Evolutionary conservation across 2,888 invertebrate species (phyloP).

Genomic region (Spodoptera picta): DNA sequence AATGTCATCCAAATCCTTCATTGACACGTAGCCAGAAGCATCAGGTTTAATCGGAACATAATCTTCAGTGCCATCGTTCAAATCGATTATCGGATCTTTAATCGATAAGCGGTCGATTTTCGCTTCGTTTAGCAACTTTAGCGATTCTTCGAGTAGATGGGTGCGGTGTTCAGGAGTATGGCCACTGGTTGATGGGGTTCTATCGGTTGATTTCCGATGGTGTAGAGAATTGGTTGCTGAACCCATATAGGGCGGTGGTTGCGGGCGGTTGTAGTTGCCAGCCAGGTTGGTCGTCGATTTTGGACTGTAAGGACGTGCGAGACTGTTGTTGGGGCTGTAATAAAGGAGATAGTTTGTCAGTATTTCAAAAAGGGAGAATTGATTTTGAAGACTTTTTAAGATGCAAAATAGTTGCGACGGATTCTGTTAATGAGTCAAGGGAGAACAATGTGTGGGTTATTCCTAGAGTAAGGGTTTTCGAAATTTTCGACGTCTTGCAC

Average conservation of each 20-base stretch:
- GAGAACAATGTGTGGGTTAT: too few relatives aligned
- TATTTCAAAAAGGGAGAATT: background rate
- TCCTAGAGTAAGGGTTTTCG: too few relatives aligned
- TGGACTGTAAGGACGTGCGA: conserved; percentile 86
- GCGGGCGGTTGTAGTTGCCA: conserved; percentile 82
- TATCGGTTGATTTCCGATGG: conserved; percentile 73
- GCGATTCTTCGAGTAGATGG: conserved; percentile 80
- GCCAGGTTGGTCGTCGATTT: conserved; percentile 80
- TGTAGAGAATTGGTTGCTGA: conserved; percentile 78
- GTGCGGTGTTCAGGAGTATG: conserved; percentile 78
- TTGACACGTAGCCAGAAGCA: conserved; percentile 54
- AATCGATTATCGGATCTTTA: conserved; percentile 79
- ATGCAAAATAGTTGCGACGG: too few relatives aligned
- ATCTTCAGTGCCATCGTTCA: conserved; percentile 79
- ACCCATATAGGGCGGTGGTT: conserved; percentile 83
- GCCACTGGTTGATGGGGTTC: conserved; percentile 68
- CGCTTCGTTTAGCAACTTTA: conserved; percentile 84
- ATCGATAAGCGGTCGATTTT: conserved; percentile 75
- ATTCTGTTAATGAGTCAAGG: too few relatives aligned
- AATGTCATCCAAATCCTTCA: conserved; percentile 76
- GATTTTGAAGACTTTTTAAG: too few relatives aligned
- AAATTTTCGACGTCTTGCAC: too few relatives aligned
- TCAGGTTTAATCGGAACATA: conserved; percentile 74
- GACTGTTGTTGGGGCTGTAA: conserved; percentile 88
- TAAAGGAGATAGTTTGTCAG: background rate